Conservation (phyloP, 1,140 invertebrate species). For the Dysdera silvatica region DNA sequence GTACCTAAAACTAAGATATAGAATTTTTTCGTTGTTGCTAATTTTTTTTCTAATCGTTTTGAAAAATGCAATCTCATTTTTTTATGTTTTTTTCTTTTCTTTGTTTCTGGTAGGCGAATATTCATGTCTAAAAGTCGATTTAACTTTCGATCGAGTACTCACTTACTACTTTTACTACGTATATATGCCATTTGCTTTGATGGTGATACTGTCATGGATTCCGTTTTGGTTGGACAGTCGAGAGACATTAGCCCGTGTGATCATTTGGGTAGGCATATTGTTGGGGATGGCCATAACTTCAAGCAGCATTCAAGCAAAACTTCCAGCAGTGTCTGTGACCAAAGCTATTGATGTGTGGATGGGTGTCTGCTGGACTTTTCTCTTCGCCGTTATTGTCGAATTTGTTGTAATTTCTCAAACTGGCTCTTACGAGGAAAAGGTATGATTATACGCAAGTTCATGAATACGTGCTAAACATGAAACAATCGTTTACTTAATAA, state of each 20-base stretch:
- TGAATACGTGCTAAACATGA: too few relatives aligned
- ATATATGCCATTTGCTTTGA: slow-evolving; percentile 23
- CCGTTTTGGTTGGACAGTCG: slow-evolving; percentile 88
- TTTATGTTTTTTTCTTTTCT: too few relatives aligned
- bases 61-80: too few relatives aligned
- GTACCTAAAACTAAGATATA: too few relatives aligned
- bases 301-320: slow-evolving; percentile 75
- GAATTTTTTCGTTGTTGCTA: too few relatives aligned
- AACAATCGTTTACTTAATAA: too few relatives aligned
- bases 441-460: too few relatives aligned
- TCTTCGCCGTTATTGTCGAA: slow-evolving; percentile 41
- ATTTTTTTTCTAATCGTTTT: too few relatives aligned
- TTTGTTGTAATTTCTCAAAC: too few relatives aligned
- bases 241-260: slow-evolving; percentile 75
- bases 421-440: too few relatives aligned
- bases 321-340: slow-evolving; percentile 56
- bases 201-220: slow-evolving; percentile 41
- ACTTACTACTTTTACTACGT: slow-evolving; percentile 23
- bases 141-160: slow-evolving; percentile 12
- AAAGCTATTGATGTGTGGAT: slow-evolving; percentile 43
- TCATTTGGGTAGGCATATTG: slow-evolving; percentile 77
- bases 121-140: slow-evolving; percentile 14
- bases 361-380: slow-evolving; percentile 39
- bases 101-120: slow-evolving; percentile 16
- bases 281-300: slow-evolving; percentile 82